phyloP scores from a whole-genome alignment of 2,888 invertebrate genomes.

The Dryocosmus kuriphilus region DNA sequence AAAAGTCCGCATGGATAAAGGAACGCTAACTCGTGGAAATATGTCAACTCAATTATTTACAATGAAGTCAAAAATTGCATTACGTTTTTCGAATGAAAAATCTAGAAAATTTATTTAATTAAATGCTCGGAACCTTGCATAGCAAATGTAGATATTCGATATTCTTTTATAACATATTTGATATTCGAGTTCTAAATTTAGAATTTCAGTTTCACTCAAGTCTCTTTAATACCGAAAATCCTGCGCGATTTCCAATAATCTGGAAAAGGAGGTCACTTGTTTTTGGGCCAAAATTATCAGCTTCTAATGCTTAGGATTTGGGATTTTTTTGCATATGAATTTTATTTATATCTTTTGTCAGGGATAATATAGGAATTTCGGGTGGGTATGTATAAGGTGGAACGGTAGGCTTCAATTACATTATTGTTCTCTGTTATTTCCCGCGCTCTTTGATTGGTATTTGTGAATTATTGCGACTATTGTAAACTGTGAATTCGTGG shows the following conservation, averaged over 20 bases:
- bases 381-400: background rate
- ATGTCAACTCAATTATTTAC: too few relatives aligned
- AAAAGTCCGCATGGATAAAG: too few relatives aligned
- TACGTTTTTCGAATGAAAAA: too few relatives aligned
- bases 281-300: background rate
- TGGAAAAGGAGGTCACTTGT: conserved; percentile 1
- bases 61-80: too few relatives aligned
- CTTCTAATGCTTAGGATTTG: background rate
- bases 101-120: too few relatives aligned
- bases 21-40: too few relatives aligned
- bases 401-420: background rate
- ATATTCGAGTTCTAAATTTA: background rate
- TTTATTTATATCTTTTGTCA: background rate
- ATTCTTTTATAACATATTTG: background rate
- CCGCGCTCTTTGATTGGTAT: background rate
- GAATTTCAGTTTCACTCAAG: background rate
- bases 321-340: too few relatives aligned
- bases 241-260: background rate
- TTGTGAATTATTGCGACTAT: too few relatives aligned
- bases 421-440: background rate
- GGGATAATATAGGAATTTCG: too few relatives aligned
- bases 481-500: background rate
- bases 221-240: background rate
- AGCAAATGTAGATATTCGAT: too few relatives aligned
- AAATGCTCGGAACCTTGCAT: too few relatives aligned